Evolutionary conservation across 1,140 invertebrate genomes (phyloP), one percentile per base, ranked within the genome.

Genomic region (Amyelois transitella): DNA sequence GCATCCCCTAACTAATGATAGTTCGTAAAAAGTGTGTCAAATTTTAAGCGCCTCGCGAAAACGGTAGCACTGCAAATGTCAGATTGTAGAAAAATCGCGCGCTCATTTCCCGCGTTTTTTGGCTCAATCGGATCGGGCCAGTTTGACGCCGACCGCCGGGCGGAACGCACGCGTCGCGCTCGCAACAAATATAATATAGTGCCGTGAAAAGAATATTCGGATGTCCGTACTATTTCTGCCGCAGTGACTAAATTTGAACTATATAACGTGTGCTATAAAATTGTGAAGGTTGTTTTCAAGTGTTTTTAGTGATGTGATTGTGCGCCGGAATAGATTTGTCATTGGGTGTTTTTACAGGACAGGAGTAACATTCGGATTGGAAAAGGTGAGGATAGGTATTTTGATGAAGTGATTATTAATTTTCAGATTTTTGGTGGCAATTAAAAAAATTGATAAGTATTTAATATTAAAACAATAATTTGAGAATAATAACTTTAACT

Each of bases 151-250:
- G 8, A 48, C 3, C 45, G 19, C 10, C 10, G 45, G 4, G 45
- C 1, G 14, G 45, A 4, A 2, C 12, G 19, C 45, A 48, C 45
- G 45, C n/a, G n/a, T 6, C 10, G 5, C 18, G 45, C 12, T 12
- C 1, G 18, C 20, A n/a, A 18, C 19, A 7, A 18, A 1, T 19
- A 45, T 45, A 48, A 20, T 48, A 21, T 48, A 21, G 18, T 48
- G 21, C 45, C 45, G 45, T 48, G 21, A 48, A 48, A 48, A 48
- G 21, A 8, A 18, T 6, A 12, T n/a, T 48, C n/a, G 45, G 19
- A 48, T 48, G 45, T 38, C 45, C 45, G 45, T 21, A 48, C 45
- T 48, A 48, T 48, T 48, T 48, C 18, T 48, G 45, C 21, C 45
- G 21, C 45, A 48, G 45, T 48, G 45, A 48, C 45, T 21, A 20